These are phyloP conservation scores for Xylophagus ater DNA, from an alignment of 2,888 invertebrate genomes.

Conservation along the genomic window DNA sequence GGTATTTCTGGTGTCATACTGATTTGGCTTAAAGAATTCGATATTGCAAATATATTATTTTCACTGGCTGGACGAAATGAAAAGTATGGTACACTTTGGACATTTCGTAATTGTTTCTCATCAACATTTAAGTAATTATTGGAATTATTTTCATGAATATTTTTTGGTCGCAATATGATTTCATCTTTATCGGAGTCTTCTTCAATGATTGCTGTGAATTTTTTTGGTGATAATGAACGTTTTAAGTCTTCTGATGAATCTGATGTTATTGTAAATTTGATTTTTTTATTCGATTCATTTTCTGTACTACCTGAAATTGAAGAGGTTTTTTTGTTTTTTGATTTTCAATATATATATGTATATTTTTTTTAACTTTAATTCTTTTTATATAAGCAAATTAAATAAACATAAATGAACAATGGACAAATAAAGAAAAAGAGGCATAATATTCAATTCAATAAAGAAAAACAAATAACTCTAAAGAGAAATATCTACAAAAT, in stretches of 20 bases:
- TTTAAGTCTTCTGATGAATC: constrained; percentile 13
- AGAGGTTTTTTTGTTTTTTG: too few relatives aligned
- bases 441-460: too few relatives aligned
- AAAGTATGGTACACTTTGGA: constrained; percentile 36
- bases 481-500: too few relatives aligned
- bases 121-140: constrained; percentile 16
- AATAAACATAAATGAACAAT: too few relatives aligned
- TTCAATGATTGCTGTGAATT: constrained; percentile 32
- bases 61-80: constrained; percentile 33
- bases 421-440: too few relatives aligned
- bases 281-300: constrained; percentile 7
- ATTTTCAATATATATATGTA: not conserved
- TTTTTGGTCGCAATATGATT: constrained; percentile 13
- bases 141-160: constrained; percentile 2
- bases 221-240: constrained; percentile 27
- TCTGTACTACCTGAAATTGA: constrained; percentile 3
- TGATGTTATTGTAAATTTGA: constrained; percentile 15
- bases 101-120: constrained; percentile 29
- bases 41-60: constrained; percentile 37
- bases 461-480: too few relatives aligned
- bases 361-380: too few relatives aligned
- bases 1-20: constrained; percentile 42
- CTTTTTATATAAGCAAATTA: too few relatives aligned
- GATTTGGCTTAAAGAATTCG: constrained; percentile 30
- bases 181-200: constrained; percentile 23